These are phyloP conservation scores for Mus caroli DNA, from an alignment of 2,797 vertebrate genomes.

Conservation along the genomic window DNA sequence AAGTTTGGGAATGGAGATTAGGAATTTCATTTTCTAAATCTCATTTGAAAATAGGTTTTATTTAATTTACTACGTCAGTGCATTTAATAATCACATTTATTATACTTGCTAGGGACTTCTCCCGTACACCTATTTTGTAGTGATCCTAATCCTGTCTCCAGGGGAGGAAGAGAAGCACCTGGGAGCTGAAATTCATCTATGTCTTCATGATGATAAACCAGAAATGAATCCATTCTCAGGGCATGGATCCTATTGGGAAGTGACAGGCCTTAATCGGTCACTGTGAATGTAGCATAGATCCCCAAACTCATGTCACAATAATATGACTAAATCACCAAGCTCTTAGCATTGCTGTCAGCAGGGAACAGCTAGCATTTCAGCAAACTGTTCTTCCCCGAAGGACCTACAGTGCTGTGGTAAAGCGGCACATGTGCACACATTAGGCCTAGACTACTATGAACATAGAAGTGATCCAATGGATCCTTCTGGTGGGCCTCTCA, in stretches of 20 bases:
- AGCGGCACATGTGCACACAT: neutral
- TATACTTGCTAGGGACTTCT: neutral
- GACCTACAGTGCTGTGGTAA: neutral
- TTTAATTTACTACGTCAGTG: neutral
- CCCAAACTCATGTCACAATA: neutral
- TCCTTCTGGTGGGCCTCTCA: neutral
- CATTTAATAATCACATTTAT: neutral
- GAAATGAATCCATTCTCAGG: neutral
- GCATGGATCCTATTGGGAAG: conserved; percentile 4
- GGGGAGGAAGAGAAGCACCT: neutral
- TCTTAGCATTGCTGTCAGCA: neutral
- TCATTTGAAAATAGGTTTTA: neutral
- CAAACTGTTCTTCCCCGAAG: neutral
- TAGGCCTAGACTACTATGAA: too few species aligned
- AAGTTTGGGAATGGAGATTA: neutral
- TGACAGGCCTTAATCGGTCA: neutral
- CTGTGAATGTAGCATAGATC: neutral
- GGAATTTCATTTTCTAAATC: conserved; percentile 23
- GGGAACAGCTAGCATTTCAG: conserved; percentile 19
- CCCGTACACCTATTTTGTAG: neutral
- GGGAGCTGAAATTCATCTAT: neutral
- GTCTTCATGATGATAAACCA: neutral
- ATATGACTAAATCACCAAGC: neutral
- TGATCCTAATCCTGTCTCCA: neutral
- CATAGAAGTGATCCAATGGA: neutral